phyloP scores from a whole-genome alignment of 1,140 invertebrate genomes.

The Triops longicaudatus region DNA sequence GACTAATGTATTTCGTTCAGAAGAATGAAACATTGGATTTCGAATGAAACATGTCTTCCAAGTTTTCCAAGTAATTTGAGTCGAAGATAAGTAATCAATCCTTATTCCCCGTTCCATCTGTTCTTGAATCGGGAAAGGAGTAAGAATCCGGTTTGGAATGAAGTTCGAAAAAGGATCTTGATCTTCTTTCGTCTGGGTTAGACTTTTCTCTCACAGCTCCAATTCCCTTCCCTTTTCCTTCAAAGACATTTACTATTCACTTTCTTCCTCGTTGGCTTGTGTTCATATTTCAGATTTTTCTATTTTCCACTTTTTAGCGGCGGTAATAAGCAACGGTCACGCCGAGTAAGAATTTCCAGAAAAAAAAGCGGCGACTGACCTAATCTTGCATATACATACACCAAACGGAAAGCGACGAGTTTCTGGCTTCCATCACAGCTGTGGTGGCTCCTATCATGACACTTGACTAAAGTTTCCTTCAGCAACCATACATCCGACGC shows the following conservation, averaged over 20 bases:
- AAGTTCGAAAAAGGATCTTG: background rate
- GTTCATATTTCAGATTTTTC: too few relatives aligned
- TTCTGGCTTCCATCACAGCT: slow-evolving; percentile 17
- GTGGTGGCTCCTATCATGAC: background rate
- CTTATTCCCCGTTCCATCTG: background rate
- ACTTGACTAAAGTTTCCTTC: slow-evolving; percentile 10
- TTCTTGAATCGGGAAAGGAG: background rate
- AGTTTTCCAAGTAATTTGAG: background rate
- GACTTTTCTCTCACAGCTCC: too few relatives aligned
- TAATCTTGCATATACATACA: slow-evolving; percentile 22
- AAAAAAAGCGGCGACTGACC: background rate
- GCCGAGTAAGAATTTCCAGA: too few relatives aligned
- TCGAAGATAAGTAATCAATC: background rate
- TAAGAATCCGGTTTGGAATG: background rate
- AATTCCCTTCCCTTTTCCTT: too few relatives aligned
- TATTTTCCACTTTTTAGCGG: too few relatives aligned
- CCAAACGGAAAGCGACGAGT: too few relatives aligned
- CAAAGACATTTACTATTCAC: too few relatives aligned
- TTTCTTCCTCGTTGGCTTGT: too few relatives aligned
- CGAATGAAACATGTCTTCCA: background rate
- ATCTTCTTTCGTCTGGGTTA: too few relatives aligned
- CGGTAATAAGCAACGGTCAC: too few relatives aligned
- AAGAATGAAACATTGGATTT: too few relatives aligned
- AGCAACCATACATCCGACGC: background rate
- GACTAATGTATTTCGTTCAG: too few relatives aligned